A percentile compares a stretch with the other conserved stretches of the same genome.
These are phyloP conservation scores for Leptodactylus fallax DNA, from an alignment of 2,797 vertebrate genomes.

Conservation along the genomic window DNA sequence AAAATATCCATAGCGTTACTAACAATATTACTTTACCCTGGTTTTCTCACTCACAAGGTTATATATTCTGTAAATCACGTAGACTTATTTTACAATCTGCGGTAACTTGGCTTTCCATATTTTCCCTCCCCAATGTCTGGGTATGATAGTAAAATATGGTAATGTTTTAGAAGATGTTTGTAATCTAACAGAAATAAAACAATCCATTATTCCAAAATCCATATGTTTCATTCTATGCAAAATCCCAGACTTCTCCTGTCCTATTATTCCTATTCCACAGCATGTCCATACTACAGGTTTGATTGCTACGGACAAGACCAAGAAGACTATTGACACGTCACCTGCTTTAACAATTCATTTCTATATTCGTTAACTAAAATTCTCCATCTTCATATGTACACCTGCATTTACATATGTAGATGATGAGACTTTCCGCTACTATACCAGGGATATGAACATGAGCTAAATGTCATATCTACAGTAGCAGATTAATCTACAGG, in stretches of 20 bases:
- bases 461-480: conserved; percentile 14
- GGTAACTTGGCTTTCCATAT: background rate
- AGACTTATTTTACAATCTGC: background rate
- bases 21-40: conserved; percentile 9
- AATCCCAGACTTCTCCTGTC: too few species aligned
- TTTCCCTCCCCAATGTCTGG: background rate
- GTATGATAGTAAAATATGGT: background rate
- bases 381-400: background rate
- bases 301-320: background rate
- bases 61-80: background rate
- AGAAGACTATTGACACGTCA: background rate
- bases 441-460: background rate
- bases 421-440: background rate
- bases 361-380: background rate
- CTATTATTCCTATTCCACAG: background rate
- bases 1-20: conserved; percentile 19
- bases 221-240: too few species aligned
- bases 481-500: background rate
- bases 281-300: background rate
- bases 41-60: background rate
- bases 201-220: background rate
- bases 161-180: background rate
- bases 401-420: conserved; percentile 5
- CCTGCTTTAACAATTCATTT: background rate
- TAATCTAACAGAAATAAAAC: background rate